Conservation (phyloP, 1,140 invertebrate genomes). For the Heliothis subflexa region DNA sequence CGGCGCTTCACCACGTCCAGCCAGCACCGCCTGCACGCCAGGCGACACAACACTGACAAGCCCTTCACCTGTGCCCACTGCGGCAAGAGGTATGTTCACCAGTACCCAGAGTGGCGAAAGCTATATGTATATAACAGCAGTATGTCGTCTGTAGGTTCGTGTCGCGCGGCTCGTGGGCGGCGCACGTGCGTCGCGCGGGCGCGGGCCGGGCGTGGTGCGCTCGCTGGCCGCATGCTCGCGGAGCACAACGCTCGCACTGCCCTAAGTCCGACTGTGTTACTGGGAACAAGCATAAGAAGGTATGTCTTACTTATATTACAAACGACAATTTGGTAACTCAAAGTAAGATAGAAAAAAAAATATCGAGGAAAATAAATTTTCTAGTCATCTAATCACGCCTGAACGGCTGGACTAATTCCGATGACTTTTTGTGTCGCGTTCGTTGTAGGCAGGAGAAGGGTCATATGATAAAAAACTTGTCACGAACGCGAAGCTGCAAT, state of each 20-base stretch:
- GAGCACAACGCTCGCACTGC: slow-evolving; percentile 94
- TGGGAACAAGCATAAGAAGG: slow-evolving; percentile 95
- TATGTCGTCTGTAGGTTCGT: slow-evolving; percentile 79
- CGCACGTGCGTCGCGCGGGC: slow-evolving; percentile 87
- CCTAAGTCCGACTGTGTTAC: slow-evolving; percentile 95
- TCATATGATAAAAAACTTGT: too few species aligned
- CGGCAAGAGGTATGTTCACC: slow-evolving; percentile 50
- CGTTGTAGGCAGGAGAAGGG: too few species aligned
- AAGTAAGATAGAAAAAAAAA: too few species aligned
- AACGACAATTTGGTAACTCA: too few species aligned
- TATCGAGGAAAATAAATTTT: too few species aligned
- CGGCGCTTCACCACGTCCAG: slow-evolving; percentile 91
- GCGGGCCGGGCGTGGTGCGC: slow-evolving; percentile 87
- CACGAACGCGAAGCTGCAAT: neutral
- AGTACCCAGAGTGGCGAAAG: neutral
- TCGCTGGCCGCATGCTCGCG: slow-evolving; percentile 91
- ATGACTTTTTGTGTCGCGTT: too few species aligned
- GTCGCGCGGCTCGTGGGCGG: slow-evolving; percentile 90
- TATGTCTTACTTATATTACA: slow-evolving; percentile 61
- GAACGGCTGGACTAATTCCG: too few species aligned
- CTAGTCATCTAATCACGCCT: too few species aligned
- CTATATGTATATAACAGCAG: neutral
- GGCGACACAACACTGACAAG: slow-evolving; percentile 55
- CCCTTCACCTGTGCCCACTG: slow-evolving; percentile 10
- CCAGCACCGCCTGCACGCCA: slow-evolving; percentile 87